Evolutionary conservation across 2,797 vertebrate species (phyloP).

Genomic region (Delichon dasypus): DNA sequence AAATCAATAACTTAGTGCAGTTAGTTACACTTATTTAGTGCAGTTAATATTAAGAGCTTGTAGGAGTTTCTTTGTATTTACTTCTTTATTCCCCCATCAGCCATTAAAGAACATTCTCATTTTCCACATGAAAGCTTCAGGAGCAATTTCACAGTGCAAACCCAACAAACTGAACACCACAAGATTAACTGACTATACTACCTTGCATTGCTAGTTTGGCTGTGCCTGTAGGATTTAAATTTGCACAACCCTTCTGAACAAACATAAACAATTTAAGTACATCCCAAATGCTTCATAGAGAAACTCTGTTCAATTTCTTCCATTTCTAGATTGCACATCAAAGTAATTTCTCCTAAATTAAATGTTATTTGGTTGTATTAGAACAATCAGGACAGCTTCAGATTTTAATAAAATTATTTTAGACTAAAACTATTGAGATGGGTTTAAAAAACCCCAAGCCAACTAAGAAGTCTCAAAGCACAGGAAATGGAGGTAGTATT

Average conservation of each 20-base stretch:
- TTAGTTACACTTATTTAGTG: conserved; percentile 80
- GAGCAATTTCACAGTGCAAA: conserved; percentile 73
- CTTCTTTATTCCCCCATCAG: conserved; percentile 79
- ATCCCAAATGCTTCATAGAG: conserved; percentile 70
- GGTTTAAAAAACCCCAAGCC: not conserved
- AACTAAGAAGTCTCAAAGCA: not conserved
- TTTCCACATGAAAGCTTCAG: conserved; percentile 81
- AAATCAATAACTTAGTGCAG: conserved; percentile 79
- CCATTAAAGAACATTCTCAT: conserved; percentile 81
- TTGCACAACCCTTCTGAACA: conserved; percentile 69
- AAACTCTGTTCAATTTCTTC: conserved; percentile 66
- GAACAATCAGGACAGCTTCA: conserved; percentile 69
- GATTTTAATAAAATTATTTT: conserved; percentile 74
- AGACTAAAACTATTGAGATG: not conserved
- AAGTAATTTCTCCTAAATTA: conserved; percentile 75
- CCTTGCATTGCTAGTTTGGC: conserved; percentile 70
- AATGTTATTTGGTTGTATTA: conserved; percentile 72
- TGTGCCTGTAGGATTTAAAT: conserved; percentile 78
- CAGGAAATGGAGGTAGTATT: not conserved
- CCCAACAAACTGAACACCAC: conserved; percentile 72
- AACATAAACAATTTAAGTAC: conserved; percentile 73
- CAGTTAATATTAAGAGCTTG: conserved; percentile 77
- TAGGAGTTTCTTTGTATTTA: conserved; percentile 78
- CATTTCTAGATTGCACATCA: conserved; percentile 65
- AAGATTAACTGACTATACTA: conserved; percentile 76